These are phyloP conservation scores for Rhysida immarginata DNA, from an alignment of 1,140 invertebrate genomes.

Conservation along the genomic window DNA sequence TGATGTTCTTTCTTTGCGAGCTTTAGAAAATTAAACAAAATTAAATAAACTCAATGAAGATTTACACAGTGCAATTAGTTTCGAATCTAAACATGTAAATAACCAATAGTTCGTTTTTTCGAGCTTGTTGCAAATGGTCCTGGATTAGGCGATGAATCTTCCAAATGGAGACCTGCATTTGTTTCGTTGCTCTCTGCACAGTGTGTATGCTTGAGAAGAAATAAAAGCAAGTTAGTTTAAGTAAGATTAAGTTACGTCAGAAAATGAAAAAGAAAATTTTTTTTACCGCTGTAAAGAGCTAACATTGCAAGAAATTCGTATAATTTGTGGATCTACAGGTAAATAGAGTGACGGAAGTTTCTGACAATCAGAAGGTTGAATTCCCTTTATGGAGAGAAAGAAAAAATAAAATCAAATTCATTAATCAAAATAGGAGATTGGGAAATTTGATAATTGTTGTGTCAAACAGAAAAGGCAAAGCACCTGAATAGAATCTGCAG, in stretches of 20 bases:
- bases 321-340: no score
- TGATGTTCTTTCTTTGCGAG: slow-evolving; percentile 23
- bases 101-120: slow-evolving; percentile 14
- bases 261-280: slow-evolving; percentile 20
- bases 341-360: no score
- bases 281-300: slow-evolving; percentile 12
- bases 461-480: neutral
- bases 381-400: no score
- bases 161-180: slow-evolving; percentile 37
- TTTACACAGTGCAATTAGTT: no score
- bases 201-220: slow-evolving; percentile 36
- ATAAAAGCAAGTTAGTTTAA: slow-evolving; percentile 11
- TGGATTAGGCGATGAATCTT: slow-evolving; percentile 37
- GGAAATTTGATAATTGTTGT: neutral
- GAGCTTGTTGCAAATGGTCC: slow-evolving; percentile 20
- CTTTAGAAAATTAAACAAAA: slow-evolving; percentile 9
- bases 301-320: slow-evolving; percentile 18
- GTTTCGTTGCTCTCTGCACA: slow-evolving; percentile 40
- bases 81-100: neutral
- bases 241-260: slow-evolving; percentile 10
- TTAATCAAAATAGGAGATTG: neutral
- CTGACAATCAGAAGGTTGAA: no score
- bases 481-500: neutral
- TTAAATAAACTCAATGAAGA: slow-evolving; percentile 15
- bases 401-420: neutral